phyloP scores from a whole-genome alignment of 2,888 invertebrate species.

The Seira ritae region DNA sequence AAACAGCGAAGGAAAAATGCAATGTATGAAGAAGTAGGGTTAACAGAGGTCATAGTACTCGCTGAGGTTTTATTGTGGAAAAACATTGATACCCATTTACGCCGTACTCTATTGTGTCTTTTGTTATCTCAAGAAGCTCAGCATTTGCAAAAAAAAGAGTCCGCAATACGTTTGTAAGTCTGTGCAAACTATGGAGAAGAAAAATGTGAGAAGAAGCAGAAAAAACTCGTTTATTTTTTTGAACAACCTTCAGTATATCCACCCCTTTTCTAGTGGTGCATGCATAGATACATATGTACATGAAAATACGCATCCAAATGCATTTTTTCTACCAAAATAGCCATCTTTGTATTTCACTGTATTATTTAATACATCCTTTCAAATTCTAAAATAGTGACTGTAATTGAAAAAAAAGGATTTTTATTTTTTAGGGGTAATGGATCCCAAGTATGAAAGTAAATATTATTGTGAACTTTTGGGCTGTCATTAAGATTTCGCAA shows the following conservation, averaged over 20 bases:
- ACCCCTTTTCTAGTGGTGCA: neutral
- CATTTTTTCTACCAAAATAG: too few species aligned
- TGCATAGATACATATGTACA: neutral
- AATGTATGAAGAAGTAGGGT: conserved; percentile 49
- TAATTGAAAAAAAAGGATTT: neutral
- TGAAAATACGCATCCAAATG: neutral
- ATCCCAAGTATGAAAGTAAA: neutral
- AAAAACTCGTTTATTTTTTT: conserved; percentile 10
- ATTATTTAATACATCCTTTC: neutral
- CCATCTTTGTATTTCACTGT: neutral
- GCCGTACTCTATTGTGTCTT: conserved; percentile 16
- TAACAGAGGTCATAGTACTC: conserved; percentile 67
- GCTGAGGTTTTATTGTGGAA: conserved; percentile 47
- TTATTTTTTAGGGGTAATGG: neutral
- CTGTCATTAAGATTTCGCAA: conserved; percentile 5
- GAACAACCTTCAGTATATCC: neutral
- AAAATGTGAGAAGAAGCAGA: conserved; percentile 1
- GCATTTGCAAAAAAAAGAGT: neutral
- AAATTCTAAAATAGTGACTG: neutral
- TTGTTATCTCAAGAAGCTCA: neutral
- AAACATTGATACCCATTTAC: conserved; percentile 54
- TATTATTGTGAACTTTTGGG: neutral
- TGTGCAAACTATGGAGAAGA: neutral
- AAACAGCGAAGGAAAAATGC: conserved; percentile 15
- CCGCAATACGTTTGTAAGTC: neutral